Base-by-base conservation (phyloP, 2,888 invertebrate genomes). In the Calameuta pallipes region DNA sequence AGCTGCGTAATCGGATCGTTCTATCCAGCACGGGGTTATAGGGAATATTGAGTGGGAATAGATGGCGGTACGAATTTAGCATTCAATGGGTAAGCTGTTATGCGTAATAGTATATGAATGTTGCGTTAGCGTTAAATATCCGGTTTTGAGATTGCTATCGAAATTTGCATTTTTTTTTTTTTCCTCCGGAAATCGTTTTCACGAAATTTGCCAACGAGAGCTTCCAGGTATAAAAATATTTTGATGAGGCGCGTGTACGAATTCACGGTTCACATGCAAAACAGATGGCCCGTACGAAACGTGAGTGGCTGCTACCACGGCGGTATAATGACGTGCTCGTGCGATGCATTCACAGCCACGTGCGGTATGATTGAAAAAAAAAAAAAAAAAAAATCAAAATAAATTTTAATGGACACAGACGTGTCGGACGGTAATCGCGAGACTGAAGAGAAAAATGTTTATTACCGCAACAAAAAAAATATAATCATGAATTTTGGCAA, bases 191-290 rank as follows among this genome's bases (percentile, higher is more conserved):
- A 9, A 23, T 56, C 1, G 1, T 30, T 41, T 30, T 68, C n/a
- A 31, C 35, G 11, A 11, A 68, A 34, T 34, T 74, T 15, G 9
- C 36, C 36, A 37, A 31, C 23, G 31, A 36, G 11, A 23, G 31
- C 41, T 30, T 74, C 34, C 30, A 11, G 33, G 77, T 71, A 30
- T 9, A 77, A 78, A 83, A 86, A 86, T 86, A 87, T 87, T 86
- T 84, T 85, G 84, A 85, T 85, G 85, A 83, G 85, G 87, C 87
- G 88, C 87, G 86, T 88, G 87, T 85, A 85, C 83, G 83, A 85
- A 87, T 85, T 87, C 84, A 83, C 83, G 85, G 78, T 82, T 82
- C 83, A 85, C 87, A 84, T 85, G 86, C 83, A 84, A 86, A 88
- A 86, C 85, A 76, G 76, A 78, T 74, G 79, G 31, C 75, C 78